These are phyloP conservation scores for Drosophila fuyamai DNA, from an alignment of 1,140 invertebrate species.

Conservation along the genomic window DNA sequence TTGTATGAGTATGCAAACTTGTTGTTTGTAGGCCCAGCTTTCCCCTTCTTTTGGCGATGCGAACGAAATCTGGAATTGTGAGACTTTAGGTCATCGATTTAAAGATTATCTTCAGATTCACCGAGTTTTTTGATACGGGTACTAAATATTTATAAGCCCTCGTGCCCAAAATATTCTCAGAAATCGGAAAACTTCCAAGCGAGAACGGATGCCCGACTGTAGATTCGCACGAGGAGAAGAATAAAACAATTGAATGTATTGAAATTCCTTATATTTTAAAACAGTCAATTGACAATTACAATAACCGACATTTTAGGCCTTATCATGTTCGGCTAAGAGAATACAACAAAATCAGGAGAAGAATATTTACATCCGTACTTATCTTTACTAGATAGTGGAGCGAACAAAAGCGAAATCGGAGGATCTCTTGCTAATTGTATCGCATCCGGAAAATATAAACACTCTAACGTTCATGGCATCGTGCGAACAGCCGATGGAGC, in stretches of 20 bases:
- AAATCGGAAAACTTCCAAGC: background rate
- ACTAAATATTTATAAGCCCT: too few relatives aligned
- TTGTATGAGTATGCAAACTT: too few relatives aligned
- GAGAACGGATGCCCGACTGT: background rate
- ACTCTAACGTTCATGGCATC: background rate
- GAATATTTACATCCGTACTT: background rate
- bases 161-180: too few relatives aligned
- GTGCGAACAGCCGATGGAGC: background rate
- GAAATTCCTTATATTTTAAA: background rate
- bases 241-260: background rate
- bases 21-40: too few relatives aligned
- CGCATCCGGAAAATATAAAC: background rate
- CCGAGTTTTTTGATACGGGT: too few relatives aligned
- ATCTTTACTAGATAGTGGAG: background rate
- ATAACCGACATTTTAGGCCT: too few relatives aligned
- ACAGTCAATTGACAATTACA: too few relatives aligned
- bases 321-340: too few relatives aligned
- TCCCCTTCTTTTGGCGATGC: too few relatives aligned
- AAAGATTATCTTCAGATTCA: background rate
- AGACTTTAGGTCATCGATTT: background rate
- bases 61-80: background rate
- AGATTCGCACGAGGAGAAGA: background rate
- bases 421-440: background rate
- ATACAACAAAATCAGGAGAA: background rate
- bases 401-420: background rate